These are phyloP conservation scores for Pammene aurita DNA, from an alignment of 2,888 invertebrate genomes.

Conservation along the genomic window DNA sequence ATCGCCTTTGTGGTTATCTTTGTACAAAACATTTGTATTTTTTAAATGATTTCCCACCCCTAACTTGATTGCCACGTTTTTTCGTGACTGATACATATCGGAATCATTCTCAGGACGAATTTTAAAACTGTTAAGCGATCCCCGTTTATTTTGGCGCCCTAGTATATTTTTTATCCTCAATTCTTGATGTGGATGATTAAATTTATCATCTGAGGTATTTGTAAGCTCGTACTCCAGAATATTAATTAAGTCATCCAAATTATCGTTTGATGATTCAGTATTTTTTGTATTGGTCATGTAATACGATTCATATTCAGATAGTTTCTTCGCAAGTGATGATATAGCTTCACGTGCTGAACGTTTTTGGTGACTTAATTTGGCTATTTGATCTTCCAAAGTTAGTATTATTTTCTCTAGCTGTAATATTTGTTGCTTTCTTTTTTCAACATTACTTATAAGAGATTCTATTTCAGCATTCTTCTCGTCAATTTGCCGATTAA, in stretches of 20 bases:
- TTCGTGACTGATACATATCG: conserved; percentile 46
- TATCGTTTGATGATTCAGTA: conserved; percentile 57
- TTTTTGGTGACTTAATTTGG: conserved; percentile 57
- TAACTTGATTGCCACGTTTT: conserved; percentile 57
- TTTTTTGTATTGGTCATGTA: conserved; percentile 52
- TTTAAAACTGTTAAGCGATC: conserved; percentile 47
- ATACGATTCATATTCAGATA: conserved; percentile 58
- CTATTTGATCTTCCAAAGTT: conserved; percentile 67
- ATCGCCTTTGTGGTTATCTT: conserved; percentile 54
- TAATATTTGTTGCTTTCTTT: conserved; percentile 61
- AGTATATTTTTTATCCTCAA: conserved; percentile 43
- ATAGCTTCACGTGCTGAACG: conserved; percentile 65
- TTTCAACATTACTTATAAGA: conserved; percentile 58
- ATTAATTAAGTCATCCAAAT: conserved; percentile 70
- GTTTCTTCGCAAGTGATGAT: conserved; percentile 57
- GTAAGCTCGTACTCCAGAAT: conserved; percentile 72
- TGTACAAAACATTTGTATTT: conserved; percentile 55
- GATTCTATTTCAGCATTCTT: conserved; percentile 69
- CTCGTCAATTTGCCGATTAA: conserved; percentile 61
- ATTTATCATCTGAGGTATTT: conserved; percentile 52
- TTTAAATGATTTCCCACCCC: conserved; percentile 57
- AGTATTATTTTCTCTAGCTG: conserved; percentile 73
- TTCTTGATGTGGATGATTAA: conserved; percentile 34
- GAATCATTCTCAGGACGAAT: conserved; percentile 47
- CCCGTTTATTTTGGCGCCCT: conserved; percentile 48